These are phyloP conservation scores for Stomatorhinus ivindoensis DNA, from an alignment of 2,113 vertebrate genomes.

Conservation along the genomic window DNA sequence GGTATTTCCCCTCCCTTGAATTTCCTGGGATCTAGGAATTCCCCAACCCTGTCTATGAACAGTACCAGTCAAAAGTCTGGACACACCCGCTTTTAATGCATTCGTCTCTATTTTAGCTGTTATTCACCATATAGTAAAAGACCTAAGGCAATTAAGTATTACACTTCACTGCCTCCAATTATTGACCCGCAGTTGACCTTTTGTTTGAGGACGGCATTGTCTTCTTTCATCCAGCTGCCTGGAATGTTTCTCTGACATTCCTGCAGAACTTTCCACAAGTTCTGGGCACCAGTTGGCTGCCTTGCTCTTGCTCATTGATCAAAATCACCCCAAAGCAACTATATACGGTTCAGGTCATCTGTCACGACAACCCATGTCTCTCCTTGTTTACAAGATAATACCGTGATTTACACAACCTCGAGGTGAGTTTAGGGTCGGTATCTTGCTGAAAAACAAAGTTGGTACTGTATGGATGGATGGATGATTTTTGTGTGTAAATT, in stretches of 20 bases:
- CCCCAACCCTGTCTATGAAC: background rate
- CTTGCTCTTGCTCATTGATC: background rate
- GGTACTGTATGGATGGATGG: background rate
- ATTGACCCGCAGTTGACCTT: background rate
- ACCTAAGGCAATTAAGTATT: background rate
- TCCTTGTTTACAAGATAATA: background rate
- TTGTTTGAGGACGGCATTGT: background rate
- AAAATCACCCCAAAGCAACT: background rate
- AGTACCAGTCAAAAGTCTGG: background rate
- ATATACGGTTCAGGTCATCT: background rate
- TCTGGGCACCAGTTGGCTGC: background rate
- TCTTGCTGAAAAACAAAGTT: background rate
- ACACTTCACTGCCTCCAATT: background rate
- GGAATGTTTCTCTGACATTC: too few relatives aligned
- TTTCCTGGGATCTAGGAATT: background rate
- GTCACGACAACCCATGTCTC: background rate
- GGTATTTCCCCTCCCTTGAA: background rate
- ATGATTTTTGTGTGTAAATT: background rate
- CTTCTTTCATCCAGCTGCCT: background rate
- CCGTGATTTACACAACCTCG: background rate
- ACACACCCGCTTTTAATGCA: background rate
- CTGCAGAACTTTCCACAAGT: background rate
- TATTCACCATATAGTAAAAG: background rate
- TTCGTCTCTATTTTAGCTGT: background rate
- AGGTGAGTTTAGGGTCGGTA: background rate